Evolutionary conservation across 2,797 vertebrate species (phyloP), one percentile per base, ranked within the genome.

Genomic region (Tinamus major): DNA sequence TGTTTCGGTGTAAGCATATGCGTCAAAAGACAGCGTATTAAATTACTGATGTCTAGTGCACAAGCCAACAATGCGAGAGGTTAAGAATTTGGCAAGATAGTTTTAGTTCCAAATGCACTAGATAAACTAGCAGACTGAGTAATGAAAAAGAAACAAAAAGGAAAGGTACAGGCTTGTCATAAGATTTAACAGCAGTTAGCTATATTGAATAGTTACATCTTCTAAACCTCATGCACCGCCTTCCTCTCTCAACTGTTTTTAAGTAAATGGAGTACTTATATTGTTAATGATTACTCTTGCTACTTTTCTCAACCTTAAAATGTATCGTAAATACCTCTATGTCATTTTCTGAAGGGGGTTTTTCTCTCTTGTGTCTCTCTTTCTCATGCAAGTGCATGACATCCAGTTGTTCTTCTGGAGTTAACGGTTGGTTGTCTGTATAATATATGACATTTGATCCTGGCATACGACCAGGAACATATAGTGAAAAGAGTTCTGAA

Each of bases 381-480:
- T 96, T 95, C 90, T 99, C 98, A n/a, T 98, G 87, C 13, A 93
- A 97, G 42, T 85, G 41, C 95, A 99, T 99, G 53, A 98, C 72
- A 78, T 97, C 82, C 64, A 98, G 97, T 94, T 99, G 99, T 77
- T 99, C 97, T 64, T 97, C 93, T 67, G 98, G 99, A 79, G 98
- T 98, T 96, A 98, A 63, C 3, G 99, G 98, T 3, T 94, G 95
- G 84, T 97, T 97, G 72, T 87, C 97, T 51, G 97, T 78, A 42
- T 88, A 53, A 59, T 2, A 2, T 11, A 70, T 3, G 27, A 62
- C 70, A 51, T 7, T 49, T 10, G 68, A 56, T 6, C 75, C 75
- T 27, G 92, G 58, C 24, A 58, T n/a, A 58, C 64, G 89, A 63
- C 44, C 55, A 56, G 65, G 27, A 42, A 20, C 37, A 79, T 15